Percentiles rank a stretch among this genome's conserved stretches.
These are phyloP conservation scores for Noctua comes DNA, from an alignment of 2,888 invertebrate genomes.

Conservation along the genomic window DNA sequence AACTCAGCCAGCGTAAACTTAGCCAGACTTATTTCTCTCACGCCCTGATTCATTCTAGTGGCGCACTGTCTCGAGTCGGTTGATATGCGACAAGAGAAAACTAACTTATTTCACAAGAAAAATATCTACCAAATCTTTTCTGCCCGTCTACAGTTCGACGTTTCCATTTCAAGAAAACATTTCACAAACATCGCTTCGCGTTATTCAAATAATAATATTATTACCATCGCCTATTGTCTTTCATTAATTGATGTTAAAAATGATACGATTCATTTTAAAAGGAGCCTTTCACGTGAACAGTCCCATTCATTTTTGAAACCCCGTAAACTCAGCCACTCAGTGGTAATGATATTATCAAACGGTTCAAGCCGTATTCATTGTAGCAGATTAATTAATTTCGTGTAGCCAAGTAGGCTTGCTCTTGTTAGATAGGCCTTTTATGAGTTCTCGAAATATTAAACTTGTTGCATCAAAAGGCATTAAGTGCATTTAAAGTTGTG, in stretches of 20 bases:
- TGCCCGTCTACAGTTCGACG: slow-evolving; percentile 26
- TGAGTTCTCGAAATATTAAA: slow-evolving; percentile 18
- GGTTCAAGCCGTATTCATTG: slow-evolving; percentile 31
- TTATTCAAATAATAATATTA: slow-evolving; percentile 37
- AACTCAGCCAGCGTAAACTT: slow-evolving; percentile 72
- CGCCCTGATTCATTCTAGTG: slow-evolving; percentile 74
- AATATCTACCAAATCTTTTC: slow-evolving; percentile 45
- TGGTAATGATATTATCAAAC: slow-evolving; percentile 40
- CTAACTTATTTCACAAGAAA: slow-evolving; percentile 61
- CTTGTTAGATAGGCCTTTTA: slow-evolving; percentile 21
- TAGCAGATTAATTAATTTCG: slow-evolving; percentile 49
- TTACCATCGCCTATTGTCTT: slow-evolving; percentile 15
- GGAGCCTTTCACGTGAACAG: slow-evolving; percentile 30
- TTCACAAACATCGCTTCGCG: slow-evolving; percentile 5
- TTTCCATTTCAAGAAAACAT: slow-evolving; percentile 31
- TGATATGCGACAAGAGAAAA: slow-evolving; percentile 70
- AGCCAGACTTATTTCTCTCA: slow-evolving; percentile 75
- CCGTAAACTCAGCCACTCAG: slow-evolving; percentile 32
- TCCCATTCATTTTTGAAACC: slow-evolving; percentile 36
- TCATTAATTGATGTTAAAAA: slow-evolving; percentile 36
- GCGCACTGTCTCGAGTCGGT: slow-evolving; percentile 65
- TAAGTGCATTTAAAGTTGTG: neutral
- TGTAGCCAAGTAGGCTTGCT: slow-evolving; percentile 25
- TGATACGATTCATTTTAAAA: slow-evolving; percentile 36
- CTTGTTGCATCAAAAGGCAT: slow-evolving; percentile 4